Evolutionary conservation across 2,888 invertebrate genomes (phyloP), one percentile per base, ranked within the genome.

Genomic region (Troides helena): DNA sequence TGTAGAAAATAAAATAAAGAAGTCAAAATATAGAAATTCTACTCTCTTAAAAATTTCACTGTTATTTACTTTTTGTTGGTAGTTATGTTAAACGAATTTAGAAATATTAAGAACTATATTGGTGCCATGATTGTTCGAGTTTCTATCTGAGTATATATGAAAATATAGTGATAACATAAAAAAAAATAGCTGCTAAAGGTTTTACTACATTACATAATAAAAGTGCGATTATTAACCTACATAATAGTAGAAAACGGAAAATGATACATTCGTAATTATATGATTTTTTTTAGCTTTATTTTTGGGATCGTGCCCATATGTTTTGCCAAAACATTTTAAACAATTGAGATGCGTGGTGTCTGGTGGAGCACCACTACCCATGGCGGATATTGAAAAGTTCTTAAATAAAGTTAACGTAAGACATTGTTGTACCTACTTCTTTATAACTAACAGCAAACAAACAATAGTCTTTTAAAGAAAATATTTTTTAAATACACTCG

Each of bases 351-450:
- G 81, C 2, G 77, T 95, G 1, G 81, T 93, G 1, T 92, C 92
- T 64, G 96, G 95, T 0, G 96, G 95, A 0, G 96, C 97, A 0
- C 95, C 96, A 0, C 79, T 96, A 4, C 95, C 95, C 0, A 83
- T 84, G 3, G 88, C 93, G n/a, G 94, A 95, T 68, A 90, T 94
- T 25, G 84, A 93, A 1, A 91, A 89, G 71, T 86, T 95, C 66
- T 76, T 92, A 21, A 80, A 90, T 46, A 94, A 94, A 81, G 81
- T 89, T 43, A 75, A 81, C 72, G 90, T 89, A 77, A 73, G 75
- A 39, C 70, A 30, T 56, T 30, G 12, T 46, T 58, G 43, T 0
- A 14, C 12, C 36, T 64, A 58, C 12, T 64, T 36, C 6, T 53
- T 56, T 36, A 69, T 81, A 14, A 4, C n/a, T 1, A 56, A n/a